These are phyloP conservation scores for Psephotus haematonotus DNA, from an alignment of 2,113 vertebrate genomes.

Conservation along the genomic window DNA sequence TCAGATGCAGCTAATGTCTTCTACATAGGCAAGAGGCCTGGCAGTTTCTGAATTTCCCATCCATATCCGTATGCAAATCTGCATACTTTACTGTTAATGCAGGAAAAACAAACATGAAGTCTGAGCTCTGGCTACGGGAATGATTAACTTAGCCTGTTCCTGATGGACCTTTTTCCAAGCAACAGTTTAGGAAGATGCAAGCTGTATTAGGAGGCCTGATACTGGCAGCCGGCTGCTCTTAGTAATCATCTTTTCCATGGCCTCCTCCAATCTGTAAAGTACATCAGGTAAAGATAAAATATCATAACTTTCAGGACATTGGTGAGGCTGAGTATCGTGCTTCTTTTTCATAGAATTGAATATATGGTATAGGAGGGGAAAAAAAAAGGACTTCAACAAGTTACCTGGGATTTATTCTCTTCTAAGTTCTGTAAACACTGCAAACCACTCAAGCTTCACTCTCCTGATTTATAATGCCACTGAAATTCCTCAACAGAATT, in stretches of 20 bases:
- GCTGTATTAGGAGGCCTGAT: neutral
- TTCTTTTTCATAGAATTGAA: neutral
- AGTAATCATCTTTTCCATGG: neutral
- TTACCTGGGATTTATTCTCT: neutral
- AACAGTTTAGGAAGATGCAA: neutral
- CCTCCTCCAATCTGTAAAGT: neutral
- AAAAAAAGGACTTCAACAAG: neutral
- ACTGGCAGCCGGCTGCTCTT: neutral
- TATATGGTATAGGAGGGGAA: neutral
- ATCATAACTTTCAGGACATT: neutral
- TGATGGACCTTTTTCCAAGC: neutral
- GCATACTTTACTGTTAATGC: neutral
- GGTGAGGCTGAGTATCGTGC: neutral
- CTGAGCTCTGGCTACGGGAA: neutral
- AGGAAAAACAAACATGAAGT: neutral
- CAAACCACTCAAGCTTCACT: neutral
- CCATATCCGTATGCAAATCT: neutral
- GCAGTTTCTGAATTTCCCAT: neutral
- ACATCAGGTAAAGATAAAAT: neutral
- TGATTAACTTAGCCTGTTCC: neutral
- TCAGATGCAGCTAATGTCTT: neutral
- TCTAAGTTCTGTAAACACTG: neutral
- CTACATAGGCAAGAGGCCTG: neutral
- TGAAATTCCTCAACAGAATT: neutral
- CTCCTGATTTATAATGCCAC: neutral